Evolutionary conservation across 2,888 invertebrate species (phyloP).

Genomic region (Noctua fimbriata): DNA sequence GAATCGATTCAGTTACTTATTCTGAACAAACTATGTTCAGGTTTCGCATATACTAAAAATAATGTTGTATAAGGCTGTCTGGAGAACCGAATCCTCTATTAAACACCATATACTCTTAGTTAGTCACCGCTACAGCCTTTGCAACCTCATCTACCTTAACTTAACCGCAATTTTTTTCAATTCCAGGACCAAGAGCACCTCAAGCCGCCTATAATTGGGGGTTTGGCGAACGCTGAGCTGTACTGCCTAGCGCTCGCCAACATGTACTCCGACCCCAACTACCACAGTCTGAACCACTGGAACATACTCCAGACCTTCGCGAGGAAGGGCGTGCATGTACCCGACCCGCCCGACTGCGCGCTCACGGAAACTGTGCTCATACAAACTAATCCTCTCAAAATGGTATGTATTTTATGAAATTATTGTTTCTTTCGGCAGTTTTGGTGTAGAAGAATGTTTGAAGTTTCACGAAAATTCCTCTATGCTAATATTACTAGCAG

Average conservation of each 20-base stretch:
- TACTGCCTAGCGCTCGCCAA: conserved; percentile 98
- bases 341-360: conserved; percentile 95
- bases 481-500: not conserved
- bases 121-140: not conserved
- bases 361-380: conserved; percentile 98
- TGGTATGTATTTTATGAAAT: conserved; percentile 90
- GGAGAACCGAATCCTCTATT: not conserved
- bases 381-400: conserved; percentile 98
- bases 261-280: conserved; percentile 98
- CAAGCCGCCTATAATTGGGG: conserved; percentile 97
- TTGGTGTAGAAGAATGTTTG: not conserved
- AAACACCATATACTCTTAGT: not conserved
- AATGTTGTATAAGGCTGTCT: not conserved
- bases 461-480: not conserved
- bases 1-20: too few relatives aligned
- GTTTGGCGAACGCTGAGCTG: conserved; percentile 97
- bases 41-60: too few relatives aligned
- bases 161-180: not conserved
- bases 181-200: conserved; percentile 97
- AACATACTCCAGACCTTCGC: conserved; percentile 98
- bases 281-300: conserved; percentile 98
- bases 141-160: not conserved
- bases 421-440: not conserved
- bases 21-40: too few relatives aligned
- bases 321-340: conserved; percentile 96